A percentile compares a stretch with the other conserved stretches of the same genome.
Evolutionary conservation across 2,888 invertebrate genomes (phyloP).

Genomic region (Prosapia bicincta): DNA sequence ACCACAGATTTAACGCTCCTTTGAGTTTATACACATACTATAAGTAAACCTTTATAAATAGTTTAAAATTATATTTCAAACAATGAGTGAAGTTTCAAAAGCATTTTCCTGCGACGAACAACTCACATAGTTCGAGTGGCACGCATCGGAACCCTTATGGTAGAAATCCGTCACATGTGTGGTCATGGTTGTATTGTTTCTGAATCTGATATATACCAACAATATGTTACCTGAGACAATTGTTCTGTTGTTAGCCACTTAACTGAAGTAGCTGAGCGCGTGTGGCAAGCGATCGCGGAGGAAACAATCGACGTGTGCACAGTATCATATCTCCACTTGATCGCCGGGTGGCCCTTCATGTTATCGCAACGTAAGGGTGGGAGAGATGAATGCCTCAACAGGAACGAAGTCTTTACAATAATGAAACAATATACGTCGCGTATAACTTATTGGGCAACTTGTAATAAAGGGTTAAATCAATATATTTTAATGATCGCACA

Average conservation of each 20-base stretch:
- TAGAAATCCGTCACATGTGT: not conserved
- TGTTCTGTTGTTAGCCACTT: not conserved
- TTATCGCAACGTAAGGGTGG: not conserved
- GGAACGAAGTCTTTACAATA: not conserved
- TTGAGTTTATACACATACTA: too few species aligned
- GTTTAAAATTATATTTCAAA: too few species aligned
- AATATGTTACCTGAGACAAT: not conserved
- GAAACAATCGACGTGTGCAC: not conserved
- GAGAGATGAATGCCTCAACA: not conserved
- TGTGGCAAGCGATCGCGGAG: not conserved
- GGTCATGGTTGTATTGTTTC: not conserved
- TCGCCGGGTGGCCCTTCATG: not conserved
- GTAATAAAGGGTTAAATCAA: too few species aligned
- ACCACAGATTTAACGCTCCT: too few species aligned
- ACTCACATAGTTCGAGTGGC: not conserved
- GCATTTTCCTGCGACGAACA: too few species aligned
- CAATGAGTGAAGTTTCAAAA: too few species aligned
- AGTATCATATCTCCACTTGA: not conserved
- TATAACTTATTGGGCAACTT: not conserved
- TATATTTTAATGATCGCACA: too few species aligned
- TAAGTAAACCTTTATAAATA: too few species aligned
- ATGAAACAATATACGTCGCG: not conserved
- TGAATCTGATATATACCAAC: not conserved
- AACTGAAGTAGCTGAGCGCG: not conserved
- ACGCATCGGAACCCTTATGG: not conserved